Evolutionary conservation across 64 coral and sea anemone species (phyloP).

Genomic region (Astreopora myriophthalma): DNA sequence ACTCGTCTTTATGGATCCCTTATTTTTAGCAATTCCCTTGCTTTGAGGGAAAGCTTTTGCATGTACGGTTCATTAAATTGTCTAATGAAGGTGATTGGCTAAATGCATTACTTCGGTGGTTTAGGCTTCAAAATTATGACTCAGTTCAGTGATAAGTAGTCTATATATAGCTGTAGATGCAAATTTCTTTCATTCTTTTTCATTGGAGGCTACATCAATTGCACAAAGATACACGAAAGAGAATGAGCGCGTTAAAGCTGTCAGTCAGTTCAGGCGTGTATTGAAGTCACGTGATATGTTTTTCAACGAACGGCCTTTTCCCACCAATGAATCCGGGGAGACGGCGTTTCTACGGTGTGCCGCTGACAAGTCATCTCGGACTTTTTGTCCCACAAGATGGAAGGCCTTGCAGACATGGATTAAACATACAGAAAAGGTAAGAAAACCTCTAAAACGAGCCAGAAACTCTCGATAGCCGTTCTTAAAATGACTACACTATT

Average conservation of each 20-base stretch:
- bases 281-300: slow-evolving; percentile 52
- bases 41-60: no score
- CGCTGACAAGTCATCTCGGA: background rate
- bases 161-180: no score
- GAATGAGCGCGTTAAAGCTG: background rate
- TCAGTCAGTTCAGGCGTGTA: slow-evolving; percentile 24
- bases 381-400: slow-evolving; percentile 61
- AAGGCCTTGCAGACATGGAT: slow-evolving; percentile 62
- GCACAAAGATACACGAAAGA: slow-evolving; percentile 15
- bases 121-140: no score
- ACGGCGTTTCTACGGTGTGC: slow-evolving; percentile 37
- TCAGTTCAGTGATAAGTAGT: no score
- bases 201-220: slow-evolving; percentile 32
- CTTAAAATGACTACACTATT: no score
- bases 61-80: no score
- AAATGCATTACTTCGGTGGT: no score
- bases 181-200: background rate
- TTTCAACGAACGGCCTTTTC: slow-evolving; percentile 48
- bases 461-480: no score
- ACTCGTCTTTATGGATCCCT: no score
- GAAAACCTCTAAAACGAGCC: background rate
- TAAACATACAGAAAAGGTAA: slow-evolving; percentile 29
- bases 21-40: no score
- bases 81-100: no score
- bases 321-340: slow-evolving; percentile 35